These are phyloP conservation scores for Lycorma delicatula DNA, from an alignment of 1,140 invertebrate genomes.

Conservation along the genomic window DNA sequence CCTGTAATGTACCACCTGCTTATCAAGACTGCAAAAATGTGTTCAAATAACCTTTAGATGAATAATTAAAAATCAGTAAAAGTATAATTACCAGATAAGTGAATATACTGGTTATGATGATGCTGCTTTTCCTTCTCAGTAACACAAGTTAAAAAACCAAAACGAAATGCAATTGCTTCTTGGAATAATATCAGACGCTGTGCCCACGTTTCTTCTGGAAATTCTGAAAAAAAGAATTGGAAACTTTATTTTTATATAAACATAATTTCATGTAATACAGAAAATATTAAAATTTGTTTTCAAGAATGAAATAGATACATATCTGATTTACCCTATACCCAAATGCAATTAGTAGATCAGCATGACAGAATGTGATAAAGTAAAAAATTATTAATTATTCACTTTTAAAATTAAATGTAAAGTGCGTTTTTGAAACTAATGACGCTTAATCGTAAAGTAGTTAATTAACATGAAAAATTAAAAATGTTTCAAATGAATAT, in stretches of 20 bases:
- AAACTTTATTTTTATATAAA: slow-evolving; percentile 13
- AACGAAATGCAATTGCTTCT: slow-evolving; percentile 69
- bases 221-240: slow-evolving; percentile 48
- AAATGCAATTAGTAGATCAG: too few relatives aligned
- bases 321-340: neutral
- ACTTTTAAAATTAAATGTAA: too few relatives aligned
- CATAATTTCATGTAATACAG: slow-evolving; percentile 5
- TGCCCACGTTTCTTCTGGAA: slow-evolving; percentile 61
- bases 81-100: slow-evolving; percentile 72
- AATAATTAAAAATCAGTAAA: too few relatives aligned
- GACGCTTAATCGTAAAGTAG: too few relatives aligned
- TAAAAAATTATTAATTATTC: too few relatives aligned
- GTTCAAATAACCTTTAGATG: too few relatives aligned
- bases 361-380: too few relatives aligned
- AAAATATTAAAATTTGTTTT: neutral
- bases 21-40: too few relatives aligned
- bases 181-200: slow-evolving; percentile 73
- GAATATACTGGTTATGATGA: slow-evolving; percentile 64
- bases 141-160: slow-evolving; percentile 77
- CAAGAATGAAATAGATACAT: neutral
- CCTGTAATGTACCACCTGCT: too few relatives aligned
- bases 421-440: too few relatives aligned
- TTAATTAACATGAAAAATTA: too few relatives aligned
- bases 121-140: slow-evolving; percentile 44
- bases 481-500: too few relatives aligned